Conservation (phyloP, 2,888 invertebrate genomes). For the Campaea margaritaria region DNA sequence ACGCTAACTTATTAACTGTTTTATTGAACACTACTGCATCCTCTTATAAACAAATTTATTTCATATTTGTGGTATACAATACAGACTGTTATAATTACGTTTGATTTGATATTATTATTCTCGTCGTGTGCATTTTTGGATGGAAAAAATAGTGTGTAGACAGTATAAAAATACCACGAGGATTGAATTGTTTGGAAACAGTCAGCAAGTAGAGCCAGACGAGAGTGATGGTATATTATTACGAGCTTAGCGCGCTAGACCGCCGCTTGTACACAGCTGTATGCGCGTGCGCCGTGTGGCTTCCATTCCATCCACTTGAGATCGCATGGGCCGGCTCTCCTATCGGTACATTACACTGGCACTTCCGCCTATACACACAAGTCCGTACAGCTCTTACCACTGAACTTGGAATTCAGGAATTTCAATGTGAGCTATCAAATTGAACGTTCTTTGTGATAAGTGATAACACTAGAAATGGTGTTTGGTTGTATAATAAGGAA, state of each 20-base stretch:
- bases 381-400: constrained; percentile 28
- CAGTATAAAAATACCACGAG: constrained; percentile 2
- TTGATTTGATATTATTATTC: too few species aligned
- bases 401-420: constrained; percentile 32
- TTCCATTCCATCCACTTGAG: constrained; percentile 60
- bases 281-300: constrained; percentile 40
- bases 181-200: constrained; percentile 13
- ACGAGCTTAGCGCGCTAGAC: constrained; percentile 18
- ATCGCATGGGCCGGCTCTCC: constrained; percentile 46
- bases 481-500: too few species aligned
- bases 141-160: not conserved
- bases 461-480: too few species aligned
- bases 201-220: constrained; percentile 21
- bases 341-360: constrained; percentile 46
- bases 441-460: not conserved
- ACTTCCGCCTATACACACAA: constrained; percentile 48
- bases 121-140: not conserved
- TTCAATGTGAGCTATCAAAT: constrained; percentile 8
- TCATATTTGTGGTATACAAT: not conserved
- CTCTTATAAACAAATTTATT: constrained; percentile 1
- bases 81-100: not conserved
- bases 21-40: not conserved
- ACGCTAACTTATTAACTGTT: constrained; percentile 11
- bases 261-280: constrained; percentile 51
- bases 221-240: constrained; percentile 21